Base-by-base conservation (phyloP, 2,113 vertebrate species). In the Chionomys nivalis region DNA sequence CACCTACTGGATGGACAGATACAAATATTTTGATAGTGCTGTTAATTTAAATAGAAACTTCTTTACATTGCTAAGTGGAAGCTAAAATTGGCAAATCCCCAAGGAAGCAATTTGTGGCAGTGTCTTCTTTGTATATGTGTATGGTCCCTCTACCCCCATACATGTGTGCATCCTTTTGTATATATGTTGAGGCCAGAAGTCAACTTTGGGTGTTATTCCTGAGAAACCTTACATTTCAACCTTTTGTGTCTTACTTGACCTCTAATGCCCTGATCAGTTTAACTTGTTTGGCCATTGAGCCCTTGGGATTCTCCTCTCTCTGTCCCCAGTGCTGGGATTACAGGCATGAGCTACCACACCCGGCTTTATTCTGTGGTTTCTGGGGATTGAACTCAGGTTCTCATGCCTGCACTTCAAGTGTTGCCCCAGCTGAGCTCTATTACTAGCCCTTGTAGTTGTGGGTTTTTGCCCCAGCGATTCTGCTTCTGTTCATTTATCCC, bases 401-500 rank as follows among this genome's bases (percentile, higher is more conserved):
- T 47, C 44, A 49, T 68, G 31, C 44, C 16, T 70, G 44, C 11
- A 14, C 12, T 11, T 33, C 65, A 87, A n/a, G 19, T n/a, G 23
- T 12, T 68, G 42, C 24, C 14, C 42, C 63, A 66, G 11, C 7
- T 47, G 42, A 1, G 17, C 24, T 49, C 23, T 36, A 49, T n/a
- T 33, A 49, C 31, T n/a, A 49, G 31, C 19, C 26, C 42, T 42
- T 21, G 11, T 58, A 52, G n/a, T 31, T 68, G 3, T 73, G 44
- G 44, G 16, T 72, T 65, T 81, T 47, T 87, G n/a, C 31, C 13
- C 75, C 44, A 81, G 16, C 7, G 55, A 91, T 66, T 93, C n/a
- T 95, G 33, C 42, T 72, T 87, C 81, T 87, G 75, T 36, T 19
- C 87, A 61, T 83, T 36, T 92, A 83, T 88, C 10, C 61, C 70